Evolutionary conservation across 2,113 vertebrate species (phyloP), one percentile per base, ranked within the genome.

Genomic region (Syngnathus typhle): DNA sequence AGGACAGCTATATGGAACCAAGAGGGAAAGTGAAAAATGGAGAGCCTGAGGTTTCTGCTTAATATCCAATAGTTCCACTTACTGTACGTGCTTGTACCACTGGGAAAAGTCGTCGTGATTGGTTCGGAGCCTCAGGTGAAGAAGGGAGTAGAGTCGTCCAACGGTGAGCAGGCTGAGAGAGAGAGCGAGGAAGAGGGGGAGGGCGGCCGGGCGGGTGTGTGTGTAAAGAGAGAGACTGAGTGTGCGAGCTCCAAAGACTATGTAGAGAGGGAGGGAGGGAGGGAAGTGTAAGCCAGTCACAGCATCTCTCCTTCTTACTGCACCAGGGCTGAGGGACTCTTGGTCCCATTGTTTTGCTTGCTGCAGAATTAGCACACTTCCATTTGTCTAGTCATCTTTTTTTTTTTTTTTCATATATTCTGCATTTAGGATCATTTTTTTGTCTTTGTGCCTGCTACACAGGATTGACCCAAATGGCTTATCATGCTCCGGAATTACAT

Each of bases 61-160:
- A 76, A 84, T 81, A 77, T 67, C 81, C 92, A 90, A 88, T 84
- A 91, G 93, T 92, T 92, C 89, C 79, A 83, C 78, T 78, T 81
- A 88, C 87, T 72, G 72, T 81, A 70, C 82, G 78, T 75, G 82
- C 81, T 85, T 84, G 73, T 85, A 84, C 76, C 83, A 87, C 71
- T 82, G 67, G 72, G 80, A 83, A 70, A 84, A 73, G 70, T 74
- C 65, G 71, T 76, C 75, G 65, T 75, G 76, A 84, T 82, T 72
- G 86, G 86, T 84, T 79, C 80, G 83, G 80, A 75, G 88, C 79
- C 91, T 94, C 94, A 95, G 94, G 94, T 95, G 93, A 91, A 85
- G 87, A 87, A 78, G 75, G 78, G 72, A 83, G 85, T 78, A 81
- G 75, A 82, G 75, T 82, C 87, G 85, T 71, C 61, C 55, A 74